A percentile compares a stretch with the other conserved stretches of the same genome.
Evolutionary conservation across 2,797 vertebrate species (phyloP).

Genomic region (Melanotaenia parkinsoni): DNA sequence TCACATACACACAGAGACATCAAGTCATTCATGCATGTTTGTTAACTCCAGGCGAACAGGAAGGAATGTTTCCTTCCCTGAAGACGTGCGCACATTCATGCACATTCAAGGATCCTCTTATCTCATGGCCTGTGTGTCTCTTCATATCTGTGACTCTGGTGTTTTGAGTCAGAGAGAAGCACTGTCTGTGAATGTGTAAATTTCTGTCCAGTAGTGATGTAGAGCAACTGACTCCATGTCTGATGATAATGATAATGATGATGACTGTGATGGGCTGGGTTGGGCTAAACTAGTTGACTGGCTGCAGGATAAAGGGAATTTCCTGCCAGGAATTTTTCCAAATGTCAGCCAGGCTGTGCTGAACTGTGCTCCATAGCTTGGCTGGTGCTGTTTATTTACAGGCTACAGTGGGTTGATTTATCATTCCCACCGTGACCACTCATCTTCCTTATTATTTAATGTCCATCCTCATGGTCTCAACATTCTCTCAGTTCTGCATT

Average conservation of each 20-base stretch:
- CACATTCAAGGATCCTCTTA: slow-evolving; percentile 64
- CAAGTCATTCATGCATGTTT: slow-evolving; percentile 53
- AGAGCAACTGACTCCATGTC: slow-evolving; percentile 60
- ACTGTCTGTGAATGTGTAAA: slow-evolving; percentile 45
- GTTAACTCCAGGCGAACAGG: slow-evolving; percentile 49
- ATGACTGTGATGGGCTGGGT: slow-evolving; percentile 60
- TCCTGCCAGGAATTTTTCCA: slow-evolving; percentile 72
- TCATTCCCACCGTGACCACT: slow-evolving; percentile 12
- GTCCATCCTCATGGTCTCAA: slow-evolving; percentile 8
- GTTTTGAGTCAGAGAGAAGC: slow-evolving; percentile 54
- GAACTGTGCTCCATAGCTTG: slow-evolving; percentile 50
- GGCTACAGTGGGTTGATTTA: slow-evolving; percentile 33
- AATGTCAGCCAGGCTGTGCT: slow-evolving; percentile 59
- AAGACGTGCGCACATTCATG: slow-evolving; percentile 46
- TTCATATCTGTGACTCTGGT: slow-evolving; percentile 55
- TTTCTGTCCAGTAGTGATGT: slow-evolving; percentile 45
- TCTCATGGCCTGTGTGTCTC: slow-evolving; percentile 49
- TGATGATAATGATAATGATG: slow-evolving; percentile 70
- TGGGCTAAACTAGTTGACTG: slow-evolving; percentile 52
- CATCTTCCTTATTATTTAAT: slow-evolving; percentile 35
- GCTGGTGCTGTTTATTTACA: slow-evolving; percentile 58
- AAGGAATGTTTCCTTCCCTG: slow-evolving; percentile 61
- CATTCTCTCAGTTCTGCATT: slow-evolving; percentile 17
- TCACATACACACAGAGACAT: slow-evolving; percentile 30
- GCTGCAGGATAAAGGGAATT: slow-evolving; percentile 69